Evolutionary conservation across 2,797 vertebrate genomes (phyloP).

Genomic region (Pangasius macronema): DNA sequence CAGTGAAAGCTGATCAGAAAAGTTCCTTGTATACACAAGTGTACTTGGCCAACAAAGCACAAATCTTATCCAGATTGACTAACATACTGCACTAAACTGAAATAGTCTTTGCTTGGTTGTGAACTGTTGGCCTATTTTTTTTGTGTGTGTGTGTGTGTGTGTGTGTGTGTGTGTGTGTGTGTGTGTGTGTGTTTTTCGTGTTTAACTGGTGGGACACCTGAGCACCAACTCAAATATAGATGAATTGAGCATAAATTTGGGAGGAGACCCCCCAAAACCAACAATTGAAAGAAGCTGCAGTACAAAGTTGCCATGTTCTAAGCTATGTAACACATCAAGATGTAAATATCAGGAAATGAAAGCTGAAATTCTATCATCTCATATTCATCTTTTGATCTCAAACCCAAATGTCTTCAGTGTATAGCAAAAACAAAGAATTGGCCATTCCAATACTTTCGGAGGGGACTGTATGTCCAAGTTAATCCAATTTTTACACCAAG

Average conservation of each 20-base stretch:
- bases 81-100: background rate
- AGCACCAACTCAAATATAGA: conserved; percentile 16
- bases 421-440: background rate
- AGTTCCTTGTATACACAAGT: background rate
- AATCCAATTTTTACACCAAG: background rate
- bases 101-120: background rate
- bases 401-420: background rate
- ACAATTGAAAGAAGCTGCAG: background rate
- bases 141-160: background rate
- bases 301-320: background rate
- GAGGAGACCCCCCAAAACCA: background rate
- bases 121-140: background rate
- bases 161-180: background rate
- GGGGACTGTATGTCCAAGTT: background rate
- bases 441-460: background rate
- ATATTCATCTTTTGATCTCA: background rate
- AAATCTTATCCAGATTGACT: background rate
- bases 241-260: background rate
- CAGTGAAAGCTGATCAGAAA: background rate
- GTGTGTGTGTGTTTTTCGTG: background rate
- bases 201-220: background rate
- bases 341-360: background rate
- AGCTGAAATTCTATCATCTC: too few species aligned
- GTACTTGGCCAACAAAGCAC: too few species aligned
- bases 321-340: background rate